phyloP scores from a whole-genome alignment of 2,888 invertebrate genomes.

The Cantharis rufa region DNA sequence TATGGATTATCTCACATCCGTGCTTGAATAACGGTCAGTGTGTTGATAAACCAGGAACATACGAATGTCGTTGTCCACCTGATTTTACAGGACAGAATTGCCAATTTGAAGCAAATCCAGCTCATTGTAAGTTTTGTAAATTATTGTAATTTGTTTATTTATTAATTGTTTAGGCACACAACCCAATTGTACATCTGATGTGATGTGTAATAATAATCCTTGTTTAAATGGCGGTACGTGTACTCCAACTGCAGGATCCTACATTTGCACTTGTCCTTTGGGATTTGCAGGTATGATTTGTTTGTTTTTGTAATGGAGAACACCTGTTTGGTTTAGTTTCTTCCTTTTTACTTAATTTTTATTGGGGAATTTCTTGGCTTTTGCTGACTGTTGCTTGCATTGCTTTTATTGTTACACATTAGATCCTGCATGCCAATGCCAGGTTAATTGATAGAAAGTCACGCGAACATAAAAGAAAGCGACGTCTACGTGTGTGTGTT shows the following conservation, averaged over 20 bases:
- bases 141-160: not conserved
- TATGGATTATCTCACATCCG: constrained; percentile 63
- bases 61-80: constrained; percentile 61
- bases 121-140: constrained; percentile 36
- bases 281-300: constrained; percentile 68
- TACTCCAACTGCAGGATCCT: constrained; percentile 58
- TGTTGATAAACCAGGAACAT: constrained; percentile 61
- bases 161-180: constrained; percentile 31
- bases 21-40: constrained; percentile 67
- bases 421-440: constrained; percentile 49
- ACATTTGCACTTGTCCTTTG: constrained; percentile 72
- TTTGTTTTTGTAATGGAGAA: not conserved
- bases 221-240: constrained; percentile 81
- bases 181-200: constrained; percentile 57
- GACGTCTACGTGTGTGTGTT: not conserved
- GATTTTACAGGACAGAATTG: constrained; percentile 62
- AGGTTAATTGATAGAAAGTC: not conserved
- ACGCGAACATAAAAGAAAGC: not conserved
- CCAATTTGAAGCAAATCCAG: constrained; percentile 51
- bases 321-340: constrained; percentile 13
- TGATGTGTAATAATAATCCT: constrained; percentile 68
- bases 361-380: constrained; percentile 29
- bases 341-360: constrained; percentile 23
- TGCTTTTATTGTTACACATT: constrained; percentile 30
- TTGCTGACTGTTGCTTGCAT: constrained; percentile 34